Base-by-base conservation (phyloP, 1,140 invertebrate genomes). In the Sycophaga agraensis region DNA sequence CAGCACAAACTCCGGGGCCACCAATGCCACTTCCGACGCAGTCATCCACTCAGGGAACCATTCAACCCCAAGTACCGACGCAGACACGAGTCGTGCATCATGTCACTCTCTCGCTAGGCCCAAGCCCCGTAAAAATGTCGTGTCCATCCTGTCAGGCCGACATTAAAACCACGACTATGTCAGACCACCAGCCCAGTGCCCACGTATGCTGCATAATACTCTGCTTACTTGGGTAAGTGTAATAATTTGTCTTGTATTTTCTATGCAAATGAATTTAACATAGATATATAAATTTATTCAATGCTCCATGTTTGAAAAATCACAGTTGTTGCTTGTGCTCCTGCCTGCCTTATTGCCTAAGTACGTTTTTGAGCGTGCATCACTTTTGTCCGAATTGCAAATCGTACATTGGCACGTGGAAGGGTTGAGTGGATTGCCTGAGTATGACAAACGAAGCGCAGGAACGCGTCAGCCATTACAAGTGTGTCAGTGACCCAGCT, bases 321-420 rank as follows among this genome's bases (percentile, higher is more conserved):
- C 78, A 54, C 66, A 82, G 82, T 55, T 83, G 82, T 66, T 82
- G 80, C 48, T 67, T 82, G 11, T 83, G 81, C 61, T 82, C 79
- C 7, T 82, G 80, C 59, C 67, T 84, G 59, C 82, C 82, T 9
- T 84, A 83, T 58, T 84, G 81, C 67, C 78, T 83, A 73, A 81
- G 74, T 61, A 74, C 73, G 7, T 83, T 82, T 40, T 74, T 77
- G 70, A 81, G 72, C 16, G 75, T 82, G 11, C 75, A 81, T 61
- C 82, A 84, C 51, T 75, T 76, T 40, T 83, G 82, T 70, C 82
- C 82, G 9, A 79, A 77, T 42, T 83, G 82, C 56, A 82, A 82
- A 61, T 73, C 65, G 19, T 81, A 78, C 57, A 79, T 84, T 22
- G 82, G 82, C 26, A 79, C 78, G 16, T 83, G 81, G 75, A 79